Evolutionary conservation across 2,113 vertebrate genomes (phyloP), one percentile per base, ranked within the genome.

Genomic region (Paralichthys olivaceus): DNA sequence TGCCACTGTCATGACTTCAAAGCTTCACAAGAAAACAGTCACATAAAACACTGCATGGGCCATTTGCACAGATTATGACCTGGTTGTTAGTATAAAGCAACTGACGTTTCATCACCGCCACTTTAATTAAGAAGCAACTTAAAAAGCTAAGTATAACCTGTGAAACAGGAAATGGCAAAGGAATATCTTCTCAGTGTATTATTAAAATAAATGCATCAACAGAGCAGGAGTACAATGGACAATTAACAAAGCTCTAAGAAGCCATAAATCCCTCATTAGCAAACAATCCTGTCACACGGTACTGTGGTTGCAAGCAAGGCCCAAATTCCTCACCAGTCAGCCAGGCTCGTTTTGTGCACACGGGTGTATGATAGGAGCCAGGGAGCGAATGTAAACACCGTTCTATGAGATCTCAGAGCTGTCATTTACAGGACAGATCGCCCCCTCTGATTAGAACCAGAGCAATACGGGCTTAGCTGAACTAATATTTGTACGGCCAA

Each of bases 401-500:
- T 84, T 91, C 75, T 86, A 65, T 65, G 79, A 89, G 83, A 70
- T 81, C 84, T 87, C 34, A n/a, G 69, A 77, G 80, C 85, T 91
- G 92, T 91, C 90, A 92, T 28, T 77, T 81, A 81, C 71, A 37
- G 73, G 69, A 45, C 58, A 85, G 85, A 93, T 89, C 26, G 54
- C 55, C 47, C 72, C 62, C 34, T 81, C 84, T 86, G 92, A 93
- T 94, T 93, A 85, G 75, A 81, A 80, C 28, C 40, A 67, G 54
- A 84, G 83, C 68, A 90, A 84, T 75, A 80, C 72, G 62, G 84
- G 79, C 78, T 93, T 85, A 90, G 83, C 83, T 90, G 88, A 91
- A 87, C 91, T 91, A 93, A 94, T 94, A 94, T 94, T 92, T 93
- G 90, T 60, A 69, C 67, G 75, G 72, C 74, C 40, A 73, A 84